phyloP scores from a whole-genome alignment of 1,140 invertebrate genomes.

The Conus ventricosus region DNA sequence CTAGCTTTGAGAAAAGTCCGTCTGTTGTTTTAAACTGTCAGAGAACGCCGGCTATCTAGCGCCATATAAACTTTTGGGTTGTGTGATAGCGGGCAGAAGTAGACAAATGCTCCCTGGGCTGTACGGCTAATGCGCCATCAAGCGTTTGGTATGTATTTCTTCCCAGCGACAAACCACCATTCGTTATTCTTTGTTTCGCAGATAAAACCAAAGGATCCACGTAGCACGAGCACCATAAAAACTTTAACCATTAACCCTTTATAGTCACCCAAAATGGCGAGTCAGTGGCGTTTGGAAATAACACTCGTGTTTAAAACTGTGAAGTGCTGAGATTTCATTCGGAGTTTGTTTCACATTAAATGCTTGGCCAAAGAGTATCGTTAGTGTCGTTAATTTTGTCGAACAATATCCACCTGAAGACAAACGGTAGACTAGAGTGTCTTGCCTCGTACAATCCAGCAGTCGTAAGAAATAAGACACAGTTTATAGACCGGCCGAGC shows the following conservation, averaged over 20 bases:
- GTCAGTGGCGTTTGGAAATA: background rate
- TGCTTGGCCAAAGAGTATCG: background rate
- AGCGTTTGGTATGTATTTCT: background rate
- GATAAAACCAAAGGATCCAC: background rate
- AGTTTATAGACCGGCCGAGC: background rate
- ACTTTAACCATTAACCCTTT: background rate
- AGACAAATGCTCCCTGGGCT: background rate
- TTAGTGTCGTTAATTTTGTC: background rate
- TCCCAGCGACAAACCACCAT: background rate
- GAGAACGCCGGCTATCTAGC: background rate
- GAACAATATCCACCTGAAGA: background rate
- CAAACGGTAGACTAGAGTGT: background rate
- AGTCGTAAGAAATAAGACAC: background rate
- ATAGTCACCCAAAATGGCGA: background rate
- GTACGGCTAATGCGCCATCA: background rate
- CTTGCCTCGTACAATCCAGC: background rate
- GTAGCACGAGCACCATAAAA: background rate
- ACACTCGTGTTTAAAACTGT: background rate
- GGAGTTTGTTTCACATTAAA: background rate
- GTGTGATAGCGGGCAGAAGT: background rate
- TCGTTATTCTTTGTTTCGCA: background rate
- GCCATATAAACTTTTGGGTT: background rate
- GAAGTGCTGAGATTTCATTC: background rate
- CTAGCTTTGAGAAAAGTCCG: slow-evolving; percentile 1
- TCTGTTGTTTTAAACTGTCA: slow-evolving; percentile 3